phyloP scores from a whole-genome alignment of 2,113 vertebrate genomes.

The Lagopus muta region DNA sequence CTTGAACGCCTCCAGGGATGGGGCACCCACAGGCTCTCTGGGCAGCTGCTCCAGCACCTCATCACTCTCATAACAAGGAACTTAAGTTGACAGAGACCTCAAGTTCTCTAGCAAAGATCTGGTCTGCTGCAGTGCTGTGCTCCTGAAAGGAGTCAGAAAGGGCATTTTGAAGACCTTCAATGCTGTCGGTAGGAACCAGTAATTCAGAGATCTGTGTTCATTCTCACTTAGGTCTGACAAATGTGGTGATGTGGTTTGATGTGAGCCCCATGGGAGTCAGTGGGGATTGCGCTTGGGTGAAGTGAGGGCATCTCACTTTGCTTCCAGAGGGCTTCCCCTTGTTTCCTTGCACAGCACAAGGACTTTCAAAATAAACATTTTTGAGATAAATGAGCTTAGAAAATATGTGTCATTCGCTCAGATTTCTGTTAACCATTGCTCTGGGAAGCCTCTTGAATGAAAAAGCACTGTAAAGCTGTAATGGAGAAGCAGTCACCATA shows the following conservation, averaged over 20 bases:
- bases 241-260: not conserved
- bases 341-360: not conserved
- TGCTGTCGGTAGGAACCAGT: rapidly evolving
- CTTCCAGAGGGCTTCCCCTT: not conserved
- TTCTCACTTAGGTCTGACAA: not conserved
- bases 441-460: constrained; percentile 52
- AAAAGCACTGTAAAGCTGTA: constrained; percentile 13
- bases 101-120: not conserved
- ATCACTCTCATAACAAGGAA: too few species aligned
- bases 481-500: not conserved
- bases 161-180: rapidly evolving
- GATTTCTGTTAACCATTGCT: not conserved
- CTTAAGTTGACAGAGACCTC: not conserved
- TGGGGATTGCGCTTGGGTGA: rapidly evolving
- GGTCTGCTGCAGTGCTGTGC: not conserved
- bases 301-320: not conserved
- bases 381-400: not conserved
- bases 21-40: too few species aligned
- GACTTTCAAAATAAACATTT: constrained; percentile 18
- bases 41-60: too few species aligned
- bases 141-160: not conserved
- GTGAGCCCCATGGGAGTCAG: not conserved
- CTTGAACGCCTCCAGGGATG: too few species aligned
- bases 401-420: not conserved
- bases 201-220: not conserved